Evolutionary conservation across 1,140 invertebrate species (phyloP), one percentile per base, ranked within the genome.

Genomic region (Homalodisca vitripennis): DNA sequence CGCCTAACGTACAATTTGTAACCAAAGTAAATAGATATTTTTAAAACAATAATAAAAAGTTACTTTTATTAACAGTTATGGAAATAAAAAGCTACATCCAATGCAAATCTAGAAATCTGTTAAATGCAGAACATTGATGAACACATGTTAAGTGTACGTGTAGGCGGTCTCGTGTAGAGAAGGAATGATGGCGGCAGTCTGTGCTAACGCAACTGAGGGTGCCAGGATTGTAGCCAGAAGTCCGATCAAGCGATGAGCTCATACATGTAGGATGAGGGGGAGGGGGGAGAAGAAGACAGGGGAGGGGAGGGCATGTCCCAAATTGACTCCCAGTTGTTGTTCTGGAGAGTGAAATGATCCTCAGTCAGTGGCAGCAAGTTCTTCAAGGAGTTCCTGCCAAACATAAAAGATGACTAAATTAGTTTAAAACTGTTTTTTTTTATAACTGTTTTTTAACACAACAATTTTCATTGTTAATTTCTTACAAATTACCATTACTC

Each of bases 321-420:
- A 3, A 53, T 20, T 12, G 48, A 53, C 48, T 12, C 20, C 48
- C 48, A 53, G 48, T 53, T 53, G 48, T 53, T 53, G 48, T 53
- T 53, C 48, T 53, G 48, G 3, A 34, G 29, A 2, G 31, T 60
- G 67, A 69, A 69, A 29, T 69, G 48, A 27, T 69, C 67, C 26
- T 63, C 51, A 22, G 67, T 69, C 27, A 69, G 32, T 3, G 67
- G 67, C 3, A 69, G 31, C 32, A 55, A 47, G 32, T 64, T 57
- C 29, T 69, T 69, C 67, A 69, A 60, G 26, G 60, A 32, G 3
- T 24, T 13, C 67, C 51, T 48, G 46, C 3, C 22, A 66, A 2
- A 30, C 6, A 64, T 12, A 6, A n/a, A 29, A n/a, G n/a, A 12
- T 24, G 55, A 13, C 10, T 24, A 12, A 13, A 60, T n/a, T n/a